A percentile compares a stretch with the other conserved stretches of the same genome.
Evolutionary conservation across 1,140 invertebrate genomes (phyloP).

Genomic region (Sarcophaga bullata): DNA sequence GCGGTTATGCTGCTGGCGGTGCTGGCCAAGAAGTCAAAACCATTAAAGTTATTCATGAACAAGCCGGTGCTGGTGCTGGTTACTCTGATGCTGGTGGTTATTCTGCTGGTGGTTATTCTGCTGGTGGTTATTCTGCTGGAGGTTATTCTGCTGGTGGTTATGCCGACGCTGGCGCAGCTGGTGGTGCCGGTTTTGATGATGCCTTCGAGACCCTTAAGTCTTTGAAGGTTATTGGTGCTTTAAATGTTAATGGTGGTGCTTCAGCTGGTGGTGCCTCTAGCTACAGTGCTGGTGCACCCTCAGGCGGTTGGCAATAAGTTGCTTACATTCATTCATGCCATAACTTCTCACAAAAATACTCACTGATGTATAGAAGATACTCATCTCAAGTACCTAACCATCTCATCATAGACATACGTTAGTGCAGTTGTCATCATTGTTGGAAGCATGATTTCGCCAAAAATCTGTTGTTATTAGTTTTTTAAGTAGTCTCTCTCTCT

Average conservation of each 20-base stretch:
- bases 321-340: background rate
- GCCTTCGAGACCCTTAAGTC: slow-evolving; percentile 37
- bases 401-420: background rate
- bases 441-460: slow-evolving; percentile 20
- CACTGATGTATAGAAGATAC: background rate
- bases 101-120: slow-evolving; percentile 44
- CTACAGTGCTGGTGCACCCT: background rate
- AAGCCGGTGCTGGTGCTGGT: slow-evolving; percentile 40
- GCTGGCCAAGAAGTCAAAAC: slow-evolving; percentile 53
- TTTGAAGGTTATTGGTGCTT: slow-evolving; percentile 41
- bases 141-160: slow-evolving; percentile 37
- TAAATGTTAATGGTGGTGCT: slow-evolving; percentile 17
- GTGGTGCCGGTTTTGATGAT: slow-evolving; percentile 33
- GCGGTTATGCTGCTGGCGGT: slow-evolving; percentile 38
- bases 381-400: background rate
- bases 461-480: slow-evolving; percentile 38
- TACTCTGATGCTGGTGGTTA: slow-evolving; percentile 42
- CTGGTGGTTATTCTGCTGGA: slow-evolving; percentile 41
- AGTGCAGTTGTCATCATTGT: background rate
- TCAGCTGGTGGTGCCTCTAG: background rate
- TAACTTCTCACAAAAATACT: slow-evolving; percentile 1
- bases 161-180: slow-evolving; percentile 23
- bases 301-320: slow-evolving; percentile 30
- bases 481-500: slow-evolving; percentile 13
- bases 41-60: slow-evolving; percentile 53